Evolutionary conservation across 2,797 vertebrate genomes (phyloP), one percentile per base, ranked within the genome.

Genomic region (Sebastes iracundus): DNA sequence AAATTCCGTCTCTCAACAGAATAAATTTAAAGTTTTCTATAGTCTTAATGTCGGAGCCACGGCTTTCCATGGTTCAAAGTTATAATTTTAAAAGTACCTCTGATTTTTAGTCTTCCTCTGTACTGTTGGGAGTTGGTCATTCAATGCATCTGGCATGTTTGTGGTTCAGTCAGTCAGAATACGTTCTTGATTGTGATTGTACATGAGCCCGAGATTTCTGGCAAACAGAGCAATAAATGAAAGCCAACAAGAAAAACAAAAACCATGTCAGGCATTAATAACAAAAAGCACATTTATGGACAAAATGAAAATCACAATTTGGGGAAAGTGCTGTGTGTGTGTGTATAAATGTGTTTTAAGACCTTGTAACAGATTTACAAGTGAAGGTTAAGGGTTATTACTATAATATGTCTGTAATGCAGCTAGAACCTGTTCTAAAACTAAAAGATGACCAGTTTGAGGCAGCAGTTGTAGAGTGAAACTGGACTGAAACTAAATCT

Each of bases 21-120:
- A 64, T 73, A 35, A 76, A 79, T 68, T 71, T 22, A 38, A 61
- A n/a, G 18, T 85, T 58, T 82, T 77, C 4, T 66, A 5, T 66
- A 33, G 52, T 59, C 60, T 49, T 25, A 74, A 56, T 13, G 6
- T 46, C 3, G 14, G 42, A 16, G 52, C 28, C 8, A 7, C 2
- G 1, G 9, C 69, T 38, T 60, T 69, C 16, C 75, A 49, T 72
- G 33, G 12, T 28, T 60, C 38, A 14, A 18, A 33, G n/a, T 42
- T 73, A 1, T 3, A 46, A 12, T 23, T 69, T 30, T 28, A 16
- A 58, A 65, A 52, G 16, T 28, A 42, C 22, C 53, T 60, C 23
- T 18, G 22, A 67, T 65, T 59, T 22, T 23, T 13, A 52, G n/a
- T 81, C 67, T 69, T 79, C 63, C 33, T 62, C 23, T 73, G 2